Percentiles rank a stretch among this genome's conserved stretches.
Evolutionary conservation across 2,797 vertebrate genomes (phyloP).

Genomic region (Pipistrellus nathusii): DNA sequence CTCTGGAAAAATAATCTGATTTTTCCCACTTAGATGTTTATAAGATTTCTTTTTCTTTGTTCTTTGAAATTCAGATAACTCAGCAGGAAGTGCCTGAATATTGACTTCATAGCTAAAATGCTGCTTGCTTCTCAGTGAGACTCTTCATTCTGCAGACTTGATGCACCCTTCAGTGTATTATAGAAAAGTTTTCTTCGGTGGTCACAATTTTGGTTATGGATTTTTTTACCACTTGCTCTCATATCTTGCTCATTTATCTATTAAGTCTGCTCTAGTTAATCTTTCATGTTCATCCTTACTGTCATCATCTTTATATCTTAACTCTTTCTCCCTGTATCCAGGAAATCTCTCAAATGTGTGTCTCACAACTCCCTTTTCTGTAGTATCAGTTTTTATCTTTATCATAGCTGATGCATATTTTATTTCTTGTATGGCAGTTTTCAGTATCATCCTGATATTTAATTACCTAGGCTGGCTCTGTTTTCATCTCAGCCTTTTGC

Average conservation of each 20-base stretch:
- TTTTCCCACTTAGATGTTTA: slow-evolving; percentile 46
- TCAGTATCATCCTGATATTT: slow-evolving; percentile 18
- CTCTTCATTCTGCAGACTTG: slow-evolving; percentile 49
- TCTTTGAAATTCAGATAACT: slow-evolving; percentile 70
- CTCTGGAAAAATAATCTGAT: slow-evolving; percentile 16
- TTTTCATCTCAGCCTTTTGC: slow-evolving; percentile 43
- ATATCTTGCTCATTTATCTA: slow-evolving; percentile 25
- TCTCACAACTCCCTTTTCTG: not conserved
- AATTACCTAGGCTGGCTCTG: not conserved
- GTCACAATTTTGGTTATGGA: slow-evolving; percentile 39
- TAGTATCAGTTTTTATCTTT: slow-evolving; percentile 38
- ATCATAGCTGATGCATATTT: not conserved
- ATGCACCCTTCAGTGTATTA: slow-evolving; percentile 15
- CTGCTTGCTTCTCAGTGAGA: slow-evolving; percentile 43
- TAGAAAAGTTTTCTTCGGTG: slow-evolving; percentile 50
- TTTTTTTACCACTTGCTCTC: slow-evolving; percentile 33
- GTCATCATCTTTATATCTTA: slow-evolving; percentile 26
- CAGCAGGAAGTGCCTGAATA: slow-evolving; percentile 59
- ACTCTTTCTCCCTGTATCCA: not conserved
- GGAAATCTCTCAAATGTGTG: not conserved
- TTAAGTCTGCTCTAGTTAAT: not conserved
- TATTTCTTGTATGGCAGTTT: not conserved
- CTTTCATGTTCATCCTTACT: slow-evolving; percentile 36
- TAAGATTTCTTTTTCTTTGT: slow-evolving; percentile 23
- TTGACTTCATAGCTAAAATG: slow-evolving; percentile 57